These are phyloP conservation scores for Ispidina picta DNA, from an alignment of 2,797 vertebrate species.

Conservation along the genomic window DNA sequence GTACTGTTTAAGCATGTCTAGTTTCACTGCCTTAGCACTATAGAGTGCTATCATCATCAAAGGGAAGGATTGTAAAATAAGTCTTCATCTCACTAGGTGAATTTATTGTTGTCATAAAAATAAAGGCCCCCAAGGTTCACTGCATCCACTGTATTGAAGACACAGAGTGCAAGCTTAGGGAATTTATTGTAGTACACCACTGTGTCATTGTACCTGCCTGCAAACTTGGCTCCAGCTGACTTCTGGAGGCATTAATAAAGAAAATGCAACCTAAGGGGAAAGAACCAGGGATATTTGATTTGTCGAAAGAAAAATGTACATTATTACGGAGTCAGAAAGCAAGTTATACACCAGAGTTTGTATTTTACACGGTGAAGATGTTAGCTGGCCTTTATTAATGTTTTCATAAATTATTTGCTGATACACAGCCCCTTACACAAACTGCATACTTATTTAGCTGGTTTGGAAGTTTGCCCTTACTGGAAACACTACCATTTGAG, in stretches of 20 bases:
- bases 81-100: conserved; percentile 61
- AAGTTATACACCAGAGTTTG: conserved; percentile 28
- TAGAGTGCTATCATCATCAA: conserved; percentile 45
- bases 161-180: conserved; percentile 53
- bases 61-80: conserved; percentile 62
- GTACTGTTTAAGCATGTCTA: background rate
- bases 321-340: conserved; percentile 49
- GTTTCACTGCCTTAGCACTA: conserved; percentile 30
- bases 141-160: conserved; percentile 46
- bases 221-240: conserved; percentile 44
- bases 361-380: conserved; percentile 28
- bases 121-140: conserved; percentile 64
- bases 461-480: background rate
- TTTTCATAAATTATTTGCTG: conserved; percentile 58
- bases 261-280: conserved; percentile 66
- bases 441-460: background rate
- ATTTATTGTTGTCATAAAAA: conserved; percentile 78
- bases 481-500: background rate
- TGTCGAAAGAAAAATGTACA: conserved; percentile 62
- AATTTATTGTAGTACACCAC: conserved; percentile 64
- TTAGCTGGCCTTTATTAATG: conserved; percentile 36
- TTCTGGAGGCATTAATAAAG: conserved; percentile 68
- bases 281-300: conserved; percentile 23
- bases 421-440: conserved; percentile 22
- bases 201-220: conserved; percentile 65